phyloP scores from a whole-genome alignment of 2,888 invertebrate species.

The Tenthredo distinguenda region DNA sequence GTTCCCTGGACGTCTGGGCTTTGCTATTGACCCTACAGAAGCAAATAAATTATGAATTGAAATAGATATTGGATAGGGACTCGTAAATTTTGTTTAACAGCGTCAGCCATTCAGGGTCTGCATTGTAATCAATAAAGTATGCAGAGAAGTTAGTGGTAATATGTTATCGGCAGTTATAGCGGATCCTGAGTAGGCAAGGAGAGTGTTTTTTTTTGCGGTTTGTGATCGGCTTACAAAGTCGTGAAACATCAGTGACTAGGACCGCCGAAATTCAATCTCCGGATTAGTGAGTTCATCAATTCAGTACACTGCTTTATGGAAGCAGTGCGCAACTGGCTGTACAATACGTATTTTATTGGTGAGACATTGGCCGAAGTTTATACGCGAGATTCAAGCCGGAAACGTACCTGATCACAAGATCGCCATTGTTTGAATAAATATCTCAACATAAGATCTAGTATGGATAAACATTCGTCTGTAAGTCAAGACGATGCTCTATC shows the following conservation, averaged over 20 bases:
- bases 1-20: too few species aligned
- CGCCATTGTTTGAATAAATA: slow-evolving; percentile 61
- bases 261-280: slow-evolving; percentile 56
- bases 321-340: slow-evolving; percentile 18
- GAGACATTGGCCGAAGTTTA: background rate
- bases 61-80: background rate
- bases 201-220: slow-evolving; percentile 54
- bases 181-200: slow-evolving; percentile 14
- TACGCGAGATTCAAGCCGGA: background rate
- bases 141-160: background rate
- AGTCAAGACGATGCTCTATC: slow-evolving; percentile 30
- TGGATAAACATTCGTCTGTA: slow-evolving; percentile 60
- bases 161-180: background rate
- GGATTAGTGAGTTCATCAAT: slow-evolving; percentile 50
- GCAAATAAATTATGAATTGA: background rate
- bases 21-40: background rate
- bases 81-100: background rate
- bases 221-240: slow-evolving; percentile 54
- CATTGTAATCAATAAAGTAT: background rate
- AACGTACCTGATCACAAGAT: background rate
- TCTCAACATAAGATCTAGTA: slow-evolving; percentile 59
- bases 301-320: slow-evolving; percentile 42
- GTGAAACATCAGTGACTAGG: slow-evolving; percentile 50
- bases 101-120: background rate
- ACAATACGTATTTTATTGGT: slow-evolving; percentile 41